Conservation (phyloP, 2,888 invertebrate genomes). For the Thecocarcelia acutangulata region DNA sequence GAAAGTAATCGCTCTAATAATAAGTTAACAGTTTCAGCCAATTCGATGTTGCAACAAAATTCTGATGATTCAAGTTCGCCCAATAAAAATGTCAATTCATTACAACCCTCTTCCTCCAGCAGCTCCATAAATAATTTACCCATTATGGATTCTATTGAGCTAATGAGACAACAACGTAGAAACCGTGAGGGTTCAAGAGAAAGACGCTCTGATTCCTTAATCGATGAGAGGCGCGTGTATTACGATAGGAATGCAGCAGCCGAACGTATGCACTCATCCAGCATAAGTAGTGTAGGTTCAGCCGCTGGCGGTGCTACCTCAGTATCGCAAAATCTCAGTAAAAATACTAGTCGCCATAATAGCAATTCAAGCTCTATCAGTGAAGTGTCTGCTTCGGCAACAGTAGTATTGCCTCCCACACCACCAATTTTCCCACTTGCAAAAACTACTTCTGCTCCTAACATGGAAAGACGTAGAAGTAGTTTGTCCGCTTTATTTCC, state of each 20-base stretch:
- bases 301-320: constrained; percentile 64
- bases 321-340: constrained; percentile 69
- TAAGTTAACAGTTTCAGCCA: constrained; percentile 28
- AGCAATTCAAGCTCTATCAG: constrained; percentile 74
- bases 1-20: constrained; percentile 19
- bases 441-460: constrained; percentile 77
- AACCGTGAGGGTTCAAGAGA: constrained; percentile 69
- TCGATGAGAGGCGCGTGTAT: constrained; percentile 51
- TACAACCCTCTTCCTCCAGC: constrained; percentile 39
- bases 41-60: constrained; percentile 57
- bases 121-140: constrained; percentile 27
- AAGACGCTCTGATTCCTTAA: constrained; percentile 74
- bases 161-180: constrained; percentile 75
- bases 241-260: constrained; percentile 76
- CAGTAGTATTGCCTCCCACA: constrained; percentile 51
- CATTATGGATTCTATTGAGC: constrained; percentile 75
- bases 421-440: constrained; percentile 76
- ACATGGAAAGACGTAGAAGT: constrained; percentile 75
- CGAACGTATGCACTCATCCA: constrained; percentile 76
- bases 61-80: constrained; percentile 53
- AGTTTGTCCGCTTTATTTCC: constrained; percentile 75
- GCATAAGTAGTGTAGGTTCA: constrained; percentile 76
- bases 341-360: constrained; percentile 73
- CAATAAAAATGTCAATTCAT: background rate
- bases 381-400: constrained; percentile 45